Evolutionary conservation across 2,888 invertebrate species (phyloP), one percentile per base, ranked within the genome.

Genomic region (Mystacides longicornis): DNA sequence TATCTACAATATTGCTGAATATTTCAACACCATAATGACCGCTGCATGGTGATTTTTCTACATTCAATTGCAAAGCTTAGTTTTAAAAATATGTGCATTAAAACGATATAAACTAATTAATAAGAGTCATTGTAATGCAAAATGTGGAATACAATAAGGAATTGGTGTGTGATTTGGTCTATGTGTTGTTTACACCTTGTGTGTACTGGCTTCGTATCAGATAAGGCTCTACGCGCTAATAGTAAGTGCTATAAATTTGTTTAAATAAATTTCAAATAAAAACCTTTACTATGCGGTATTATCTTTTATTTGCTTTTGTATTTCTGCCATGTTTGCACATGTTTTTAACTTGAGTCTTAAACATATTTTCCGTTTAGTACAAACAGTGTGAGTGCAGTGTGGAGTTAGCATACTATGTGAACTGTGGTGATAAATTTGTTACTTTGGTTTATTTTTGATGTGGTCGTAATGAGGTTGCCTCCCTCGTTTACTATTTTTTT

Each of bases 171-270:
- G 47, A 27, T 51, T 55, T 31, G 51, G 21, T 31, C 51, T 11
- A 4, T 51, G 16, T 23, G 55, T 42, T 51, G 45, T 51, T 47
- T 42, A 51, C 51, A 31, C 16, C 42, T 51, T 3, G 48, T 23
- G 14, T 48, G 23, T 23, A 42, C 55, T n/a, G 51, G 48, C 45
- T 52, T 42, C 14, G 33, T 52, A 31, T 52, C 52, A 5, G 52
- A 52, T 47, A 52, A 31, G 33, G 45, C 33, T 21, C 33, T 27
- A 20, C 47, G 33, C 21, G 31, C 47, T n/a, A 47, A 27, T 33
- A 47, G 52, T 52, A 22, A 31, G 52, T 52, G 27, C n/a, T 43
- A 42, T 16, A 5, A 14, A 45, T 45, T 23, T 16, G 23, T 49
- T 49, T 23, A 49, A 23, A 18, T 16, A 37, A 14, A n/a, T 7